Conservation (phyloP, 2,797 vertebrate genomes). For the Coluber constrictor region DNA sequence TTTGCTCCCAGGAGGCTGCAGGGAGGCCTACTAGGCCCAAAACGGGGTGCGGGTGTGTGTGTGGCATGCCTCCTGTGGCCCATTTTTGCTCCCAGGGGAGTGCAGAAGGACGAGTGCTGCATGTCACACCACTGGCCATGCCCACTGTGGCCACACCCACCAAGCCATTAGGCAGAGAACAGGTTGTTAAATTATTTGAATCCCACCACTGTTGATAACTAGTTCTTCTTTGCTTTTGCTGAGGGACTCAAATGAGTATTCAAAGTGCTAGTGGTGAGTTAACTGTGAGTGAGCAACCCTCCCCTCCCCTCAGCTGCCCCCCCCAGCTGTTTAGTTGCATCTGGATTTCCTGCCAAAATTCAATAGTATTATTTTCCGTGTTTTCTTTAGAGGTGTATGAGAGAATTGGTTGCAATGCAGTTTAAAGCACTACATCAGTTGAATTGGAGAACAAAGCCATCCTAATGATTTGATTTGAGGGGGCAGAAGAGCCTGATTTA, state of each 20-base stretch:
- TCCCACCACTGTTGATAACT: neutral
- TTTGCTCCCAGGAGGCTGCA: no score
- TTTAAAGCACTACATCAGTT: neutral
- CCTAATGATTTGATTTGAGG: neutral
- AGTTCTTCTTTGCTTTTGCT: neutral
- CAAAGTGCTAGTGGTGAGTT: neutral
- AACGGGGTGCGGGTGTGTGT: no score
- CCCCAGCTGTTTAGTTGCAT: neutral
- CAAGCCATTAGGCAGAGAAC: no score
- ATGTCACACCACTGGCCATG: no score
- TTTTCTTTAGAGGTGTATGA: neutral
- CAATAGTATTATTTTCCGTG: neutral
- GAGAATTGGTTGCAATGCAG: neutral
- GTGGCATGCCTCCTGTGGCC: no score
- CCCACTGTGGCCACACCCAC: no score
- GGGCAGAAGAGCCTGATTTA: neutral
- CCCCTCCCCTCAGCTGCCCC: no score
- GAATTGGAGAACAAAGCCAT: neutral
- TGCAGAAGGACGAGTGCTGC: no score
- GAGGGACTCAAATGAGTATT: neutral
- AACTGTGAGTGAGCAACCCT: neutral
- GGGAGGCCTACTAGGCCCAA: no score
- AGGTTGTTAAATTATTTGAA: no score
- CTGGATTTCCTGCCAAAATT: neutral
- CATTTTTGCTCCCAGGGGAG: no score